A percentile compares a stretch with the other conserved stretches of the same genome.
phyloP scores from a whole-genome alignment of 2,113 vertebrate genomes.

The Trichechus manatus region DNA sequence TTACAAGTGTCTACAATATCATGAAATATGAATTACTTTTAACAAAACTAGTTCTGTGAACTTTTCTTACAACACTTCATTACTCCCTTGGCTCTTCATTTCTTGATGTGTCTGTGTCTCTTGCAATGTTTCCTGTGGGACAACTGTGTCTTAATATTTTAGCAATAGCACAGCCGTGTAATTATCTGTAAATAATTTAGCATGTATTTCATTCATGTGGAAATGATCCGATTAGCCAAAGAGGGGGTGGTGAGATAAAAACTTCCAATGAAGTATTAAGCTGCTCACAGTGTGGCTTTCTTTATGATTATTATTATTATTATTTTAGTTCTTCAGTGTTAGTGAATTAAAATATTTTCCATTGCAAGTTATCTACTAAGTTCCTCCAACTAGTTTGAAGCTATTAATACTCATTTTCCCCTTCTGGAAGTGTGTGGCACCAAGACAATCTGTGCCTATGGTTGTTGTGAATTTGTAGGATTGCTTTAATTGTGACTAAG shows the following conservation, averaged over 20 bases:
- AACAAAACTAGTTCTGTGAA: slow-evolving; percentile 69
- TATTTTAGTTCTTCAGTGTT: slow-evolving; percentile 77
- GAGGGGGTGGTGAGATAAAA: slow-evolving; percentile 70
- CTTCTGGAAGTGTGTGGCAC: slow-evolving; percentile 26
- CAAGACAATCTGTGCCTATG: slow-evolving; percentile 5
- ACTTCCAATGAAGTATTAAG: slow-evolving; percentile 79
- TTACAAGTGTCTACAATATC: background rate
- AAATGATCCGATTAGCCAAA: slow-evolving; percentile 87
- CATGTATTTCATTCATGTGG: slow-evolving; percentile 86
- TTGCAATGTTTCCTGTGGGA: slow-evolving; percentile 87
- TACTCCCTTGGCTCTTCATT: slow-evolving; percentile 84
- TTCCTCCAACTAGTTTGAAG: slow-evolving; percentile 48
- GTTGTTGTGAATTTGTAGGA: background rate
- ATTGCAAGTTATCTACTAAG: slow-evolving; percentile 64
- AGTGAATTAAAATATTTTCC: slow-evolving; percentile 80
- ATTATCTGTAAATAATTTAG: slow-evolving; percentile 91
- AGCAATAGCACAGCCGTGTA: slow-evolving; percentile 86
- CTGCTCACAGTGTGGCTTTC: slow-evolving; percentile 76
- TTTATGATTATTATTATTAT: slow-evolving; percentile 46
- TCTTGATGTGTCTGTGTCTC: slow-evolving; percentile 82
- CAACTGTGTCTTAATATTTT: slow-evolving; percentile 89
- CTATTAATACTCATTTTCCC: slow-evolving; percentile 38
- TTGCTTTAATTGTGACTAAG: slow-evolving; percentile 34
- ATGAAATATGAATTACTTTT: slow-evolving; percentile 75
- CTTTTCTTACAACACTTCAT: slow-evolving; percentile 71